Evolutionary conservation across 2,797 vertebrate species (phyloP).

Genomic region (Tinamus major): DNA sequence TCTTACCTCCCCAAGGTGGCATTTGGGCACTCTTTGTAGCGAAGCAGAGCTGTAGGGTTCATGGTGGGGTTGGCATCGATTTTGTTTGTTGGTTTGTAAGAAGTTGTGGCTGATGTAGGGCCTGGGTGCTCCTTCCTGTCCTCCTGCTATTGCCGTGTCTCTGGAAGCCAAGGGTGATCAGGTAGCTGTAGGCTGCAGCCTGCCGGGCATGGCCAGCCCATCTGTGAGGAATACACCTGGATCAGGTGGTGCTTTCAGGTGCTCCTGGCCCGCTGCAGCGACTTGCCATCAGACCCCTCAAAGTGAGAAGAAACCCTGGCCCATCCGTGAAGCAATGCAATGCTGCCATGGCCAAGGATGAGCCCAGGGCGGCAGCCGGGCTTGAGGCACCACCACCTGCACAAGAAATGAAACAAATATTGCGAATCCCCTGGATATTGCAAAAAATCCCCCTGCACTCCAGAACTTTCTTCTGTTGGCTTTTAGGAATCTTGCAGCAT

Average conservation of each 20-base stretch:
- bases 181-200: fast-evolving
- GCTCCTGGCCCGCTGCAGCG: background rate
- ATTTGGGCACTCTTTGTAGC: fast-evolving
- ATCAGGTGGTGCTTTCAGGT: background rate
- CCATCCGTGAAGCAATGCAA: background rate
- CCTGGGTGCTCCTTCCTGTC: background rate
- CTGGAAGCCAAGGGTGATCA: background rate
- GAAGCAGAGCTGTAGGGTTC: fast-evolving
- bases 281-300: background rate
- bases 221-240: fast-evolving
- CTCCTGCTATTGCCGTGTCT: background rate
- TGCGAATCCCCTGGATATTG: background rate
- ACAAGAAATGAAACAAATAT: background rate
- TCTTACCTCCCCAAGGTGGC: background rate
- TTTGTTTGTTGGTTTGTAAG: background rate
- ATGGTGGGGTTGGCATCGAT: background rate
- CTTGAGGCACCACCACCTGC: background rate
- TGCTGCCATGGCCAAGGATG: background rate
- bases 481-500: background rate
- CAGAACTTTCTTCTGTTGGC: background rate
- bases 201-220: background rate
- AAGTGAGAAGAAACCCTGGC: background rate
- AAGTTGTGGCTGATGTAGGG: background rate
- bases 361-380: background rate
- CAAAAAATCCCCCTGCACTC: background rate